Base-by-base conservation (phyloP, 2,113 vertebrate genomes). In the Heptranchias perlo region DNA sequence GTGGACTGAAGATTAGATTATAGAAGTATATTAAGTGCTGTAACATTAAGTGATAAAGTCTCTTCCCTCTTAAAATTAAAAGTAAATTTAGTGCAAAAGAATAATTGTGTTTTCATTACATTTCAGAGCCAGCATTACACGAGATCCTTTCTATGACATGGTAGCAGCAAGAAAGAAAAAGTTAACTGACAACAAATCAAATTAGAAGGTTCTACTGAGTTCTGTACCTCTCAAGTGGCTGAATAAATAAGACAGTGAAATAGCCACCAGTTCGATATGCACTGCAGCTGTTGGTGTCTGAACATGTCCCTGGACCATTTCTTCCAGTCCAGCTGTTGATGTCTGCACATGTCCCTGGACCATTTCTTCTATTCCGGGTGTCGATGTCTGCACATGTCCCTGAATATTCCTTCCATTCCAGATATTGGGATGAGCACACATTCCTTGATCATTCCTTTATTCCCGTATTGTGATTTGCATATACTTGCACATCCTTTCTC, bases 61-160 rank as follows among this genome's bases (percentile, higher is more conserved):
- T 47, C 39, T 47, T 4, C 18, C 3, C 39, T 47, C 23, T 87
- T 87, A 28, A 13, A 82, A 82, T 44, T 78, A 58, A 58, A 58
- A 69, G 65, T 8, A 31, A 52, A 52, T 28, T 49, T 52, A 49
- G 1, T 87, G 47, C 84, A 52, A 52, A 61, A 7, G 31, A 4
- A 1, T 61, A 61, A 28, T 49, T 28, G 21, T 25, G 58, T 31
- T 84, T 76, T 92, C 84, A 25, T 96, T 96, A 84, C 18, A 47
- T 73, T 76, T 96, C 97, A 99, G 99, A 96, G 99, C 98, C 28
- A 99, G 99, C 96, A 99, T 99, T 97, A 99, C 99, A 94, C 98
- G 98, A 31, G 98, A 99, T 96, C 99, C 99, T 1, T 99, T 99
- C 97, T 99, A 99, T 4, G 99, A 99, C 96, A 97, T 99, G 96